Evolutionary conservation across 2,888 invertebrate genomes (phyloP), one percentile per base, ranked within the genome.

Genomic region (Horisme vitalbata): DNA sequence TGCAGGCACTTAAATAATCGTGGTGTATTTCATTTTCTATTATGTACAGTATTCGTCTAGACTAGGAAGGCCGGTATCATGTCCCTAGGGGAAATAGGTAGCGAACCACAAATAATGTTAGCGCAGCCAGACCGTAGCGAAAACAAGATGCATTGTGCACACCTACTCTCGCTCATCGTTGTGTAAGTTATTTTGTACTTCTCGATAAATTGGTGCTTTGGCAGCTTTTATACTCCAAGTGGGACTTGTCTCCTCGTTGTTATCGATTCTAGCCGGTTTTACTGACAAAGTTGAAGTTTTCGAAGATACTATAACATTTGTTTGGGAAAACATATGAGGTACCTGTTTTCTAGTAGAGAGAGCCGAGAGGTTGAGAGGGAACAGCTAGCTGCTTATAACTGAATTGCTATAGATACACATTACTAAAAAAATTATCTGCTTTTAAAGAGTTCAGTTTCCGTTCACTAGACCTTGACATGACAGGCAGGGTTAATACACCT

Each of bases 21-120:
- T 27, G 47, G 41, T 52, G 34, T 48, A 33, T 36, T 38, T 43
- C 32, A 51, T 55, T 46, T 49, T 51, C 52, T 41, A 59, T 68
- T n/a, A n/a, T n/a, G n/a, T n/a, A n/a, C n/a, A n/a, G 66, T 68
- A 69, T 69, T 71, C 55, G 82, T 82, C 81, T 82, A 83, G 81
- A 81, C 81, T 56, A 68, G 75, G 72, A 76, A 76, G 73, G 67
- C 65, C 56, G 58, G 71, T 71, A 67, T 77, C 70, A 61, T 71
- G 65, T 72, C 76, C 71, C 79, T 55, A 63, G 59, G 73, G 78
- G 75, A 78, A 68, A 73, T 77, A 75, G 70, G 75, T 79, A 77
- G 79, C 74, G 72, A 75, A 77, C 80, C 79, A 83, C 83, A 84
- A 85, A 85, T 79, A 71, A 75, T 79, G 73, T 81, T 82, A 77